Percentiles rank a stretch among this genome's conserved stretches.
phyloP scores from a whole-genome alignment of 2,888 invertebrate genomes.

The Dioctria linearis region DNA sequence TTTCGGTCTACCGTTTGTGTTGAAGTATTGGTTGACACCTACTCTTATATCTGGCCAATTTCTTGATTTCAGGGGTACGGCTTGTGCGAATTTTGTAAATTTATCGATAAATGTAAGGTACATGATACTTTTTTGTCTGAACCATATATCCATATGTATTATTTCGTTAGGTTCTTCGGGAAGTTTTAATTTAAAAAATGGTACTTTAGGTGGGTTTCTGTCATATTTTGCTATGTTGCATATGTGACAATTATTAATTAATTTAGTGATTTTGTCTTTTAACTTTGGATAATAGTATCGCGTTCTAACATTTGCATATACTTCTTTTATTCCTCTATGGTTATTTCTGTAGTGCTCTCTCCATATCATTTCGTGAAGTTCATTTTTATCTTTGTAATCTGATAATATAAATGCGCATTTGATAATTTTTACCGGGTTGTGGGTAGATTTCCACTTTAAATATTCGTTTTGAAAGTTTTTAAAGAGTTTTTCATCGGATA shows the following conservation, averaged over 20 bases:
- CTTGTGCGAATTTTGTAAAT: too few relatives aligned
- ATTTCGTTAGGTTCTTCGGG: too few relatives aligned
- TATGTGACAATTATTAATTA: background rate
- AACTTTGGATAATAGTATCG: constrained; percentile 6
- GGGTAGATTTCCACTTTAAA: background rate
- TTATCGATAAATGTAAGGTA: too few relatives aligned
- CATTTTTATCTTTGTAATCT: background rate
- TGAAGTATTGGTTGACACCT: too few relatives aligned
- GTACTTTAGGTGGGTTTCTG: too few relatives aligned
- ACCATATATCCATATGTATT: too few relatives aligned
- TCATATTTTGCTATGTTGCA: too few relatives aligned
- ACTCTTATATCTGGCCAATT: too few relatives aligned
- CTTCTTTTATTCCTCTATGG: constrained; percentile 24
- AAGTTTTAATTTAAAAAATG: too few relatives aligned
- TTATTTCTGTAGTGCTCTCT: constrained; percentile 6
- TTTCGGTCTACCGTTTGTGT: too few relatives aligned
- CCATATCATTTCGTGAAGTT: constrained; percentile 1
- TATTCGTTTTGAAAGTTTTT: background rate
- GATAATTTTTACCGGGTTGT: background rate
- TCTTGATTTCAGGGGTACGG: too few relatives aligned
- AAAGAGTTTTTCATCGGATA: background rate
- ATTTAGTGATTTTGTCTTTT: constrained; percentile 2
- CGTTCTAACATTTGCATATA: constrained; percentile 1
- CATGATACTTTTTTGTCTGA: too few relatives aligned
- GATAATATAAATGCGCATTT: background rate